phyloP scores from a whole-genome alignment of 2,888 invertebrate species.

The Aphidius colemani region DNA sequence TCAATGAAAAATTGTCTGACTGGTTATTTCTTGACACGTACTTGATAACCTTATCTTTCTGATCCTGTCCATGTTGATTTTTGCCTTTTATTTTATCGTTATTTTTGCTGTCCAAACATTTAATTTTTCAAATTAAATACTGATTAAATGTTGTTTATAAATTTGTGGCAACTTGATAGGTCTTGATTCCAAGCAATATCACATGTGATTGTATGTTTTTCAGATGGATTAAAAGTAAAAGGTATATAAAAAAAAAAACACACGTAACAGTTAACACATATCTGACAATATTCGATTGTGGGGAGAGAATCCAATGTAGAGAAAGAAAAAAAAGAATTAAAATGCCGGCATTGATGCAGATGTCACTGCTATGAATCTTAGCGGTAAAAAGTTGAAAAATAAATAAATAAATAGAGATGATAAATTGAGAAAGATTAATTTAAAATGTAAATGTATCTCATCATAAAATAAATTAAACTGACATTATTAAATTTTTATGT shows the following conservation, averaged over 20 bases:
- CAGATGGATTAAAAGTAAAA: too few relatives aligned
- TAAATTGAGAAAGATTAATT: not conserved
- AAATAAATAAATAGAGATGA: too few relatives aligned
- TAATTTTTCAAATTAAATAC: not conserved
- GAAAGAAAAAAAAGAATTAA: too few relatives aligned
- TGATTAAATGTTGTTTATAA: slow-evolving; percentile 1
- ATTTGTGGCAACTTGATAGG: not conserved
- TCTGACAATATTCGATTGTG: too few relatives aligned
- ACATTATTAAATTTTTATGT: not conserved
- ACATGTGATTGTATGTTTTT: too few relatives aligned
- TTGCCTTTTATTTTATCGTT: not conserved
- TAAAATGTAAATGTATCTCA: not conserved
- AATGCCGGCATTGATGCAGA: too few relatives aligned
- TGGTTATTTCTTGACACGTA: slow-evolving; percentile 35
- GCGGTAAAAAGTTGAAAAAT: too few relatives aligned
- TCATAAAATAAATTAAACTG: not conserved
- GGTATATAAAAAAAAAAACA: too few relatives aligned
- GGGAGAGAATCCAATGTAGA: too few relatives aligned
- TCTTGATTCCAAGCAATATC: not conserved
- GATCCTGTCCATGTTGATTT: slow-evolving; percentile 27
- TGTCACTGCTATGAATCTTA: too few relatives aligned
- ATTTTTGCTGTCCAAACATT: not conserved
- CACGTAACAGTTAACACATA: too few relatives aligned
- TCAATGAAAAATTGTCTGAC: slow-evolving; percentile 4
- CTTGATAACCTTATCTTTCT: slow-evolving; percentile 43